These are phyloP conservation scores for Eleutherodactylus coqui DNA, from an alignment of 2,797 vertebrate species.

Conservation along the genomic window DNA sequence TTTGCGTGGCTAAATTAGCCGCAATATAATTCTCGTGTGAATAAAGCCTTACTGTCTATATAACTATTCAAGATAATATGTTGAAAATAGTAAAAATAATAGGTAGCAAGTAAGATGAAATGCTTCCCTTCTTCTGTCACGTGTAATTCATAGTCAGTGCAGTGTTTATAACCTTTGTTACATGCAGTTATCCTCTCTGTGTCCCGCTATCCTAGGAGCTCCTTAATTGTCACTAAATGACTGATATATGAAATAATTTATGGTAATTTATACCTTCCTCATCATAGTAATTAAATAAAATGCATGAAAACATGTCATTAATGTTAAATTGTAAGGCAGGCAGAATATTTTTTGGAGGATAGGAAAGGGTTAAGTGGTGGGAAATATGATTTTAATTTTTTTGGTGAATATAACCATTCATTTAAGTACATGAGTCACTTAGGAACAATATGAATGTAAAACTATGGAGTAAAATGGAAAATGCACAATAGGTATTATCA, in stretches of 20 bases:
- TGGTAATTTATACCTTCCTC: constrained; percentile 12
- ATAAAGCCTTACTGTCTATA: neutral
- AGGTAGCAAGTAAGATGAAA: neutral
- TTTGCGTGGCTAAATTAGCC: too few species aligned
- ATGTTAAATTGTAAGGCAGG: constrained; percentile 23
- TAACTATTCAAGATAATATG: neutral
- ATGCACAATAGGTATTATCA: constrained; percentile 7
- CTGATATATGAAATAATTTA: constrained; percentile 44
- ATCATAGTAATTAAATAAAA: constrained; percentile 41
- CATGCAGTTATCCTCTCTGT: constrained; percentile 38
- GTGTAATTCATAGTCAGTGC: neutral
- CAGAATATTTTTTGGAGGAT: neutral
- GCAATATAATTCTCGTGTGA: too few species aligned
- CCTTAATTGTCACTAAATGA: constrained; percentile 41
- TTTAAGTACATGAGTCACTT: neutral
- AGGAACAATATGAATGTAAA: neutral
- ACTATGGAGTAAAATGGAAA: neutral
- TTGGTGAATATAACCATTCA: neutral
- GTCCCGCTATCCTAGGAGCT: constrained; percentile 1
- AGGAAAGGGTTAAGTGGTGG: neutral
- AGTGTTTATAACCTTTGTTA: constrained; percentile 7
- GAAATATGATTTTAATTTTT: neutral
- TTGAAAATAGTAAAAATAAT: neutral
- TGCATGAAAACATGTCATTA: constrained; percentile 30
- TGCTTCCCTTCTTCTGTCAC: constrained; percentile 5